Percentiles rank a stretch among this genome's conserved stretches.
Evolutionary conservation across 2,888 invertebrate genomes (phyloP).

Genomic region (Coelopa pilipes): DNA sequence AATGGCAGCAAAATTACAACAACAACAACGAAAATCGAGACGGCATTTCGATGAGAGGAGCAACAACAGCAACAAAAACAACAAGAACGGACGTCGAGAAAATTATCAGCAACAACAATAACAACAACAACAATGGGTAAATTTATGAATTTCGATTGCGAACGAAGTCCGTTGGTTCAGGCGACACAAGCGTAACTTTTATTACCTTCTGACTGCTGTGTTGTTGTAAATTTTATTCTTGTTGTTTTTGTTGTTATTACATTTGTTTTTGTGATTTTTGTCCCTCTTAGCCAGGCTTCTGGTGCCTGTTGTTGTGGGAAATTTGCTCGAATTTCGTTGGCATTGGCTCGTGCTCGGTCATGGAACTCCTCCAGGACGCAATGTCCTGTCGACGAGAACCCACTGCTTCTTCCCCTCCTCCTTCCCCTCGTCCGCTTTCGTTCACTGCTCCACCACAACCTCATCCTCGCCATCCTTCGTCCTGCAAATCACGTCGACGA

Average conservation of each 20-base stretch:
- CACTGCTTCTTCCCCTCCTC: not conserved
- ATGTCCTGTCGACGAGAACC: not conserved
- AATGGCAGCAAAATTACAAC: no score
- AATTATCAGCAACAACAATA: not conserved
- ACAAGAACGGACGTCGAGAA: no score
- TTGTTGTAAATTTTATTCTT: no score
- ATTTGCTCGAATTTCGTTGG: constrained; percentile 14
- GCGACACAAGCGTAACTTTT: constrained; percentile 19
- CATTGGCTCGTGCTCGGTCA: constrained; percentile 1
- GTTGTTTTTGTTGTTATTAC: no score
- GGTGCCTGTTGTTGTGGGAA: not conserved
- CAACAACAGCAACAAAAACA: constrained; percentile 5
- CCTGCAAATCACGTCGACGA: no score
- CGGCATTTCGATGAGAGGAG: no score
- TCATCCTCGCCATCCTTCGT: no score
- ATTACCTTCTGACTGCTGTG: constrained; percentile 7
- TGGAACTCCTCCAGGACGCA: not conserved
- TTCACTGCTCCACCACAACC: no score
- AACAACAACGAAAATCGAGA: no score
- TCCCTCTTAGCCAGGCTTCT: no score
- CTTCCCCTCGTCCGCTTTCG: no score
- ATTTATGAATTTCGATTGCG: constrained; percentile 29
- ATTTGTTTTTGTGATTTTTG: constrained; percentile 18
- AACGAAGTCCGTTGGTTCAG: not conserved
- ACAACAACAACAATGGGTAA: constrained; percentile 15